Evolutionary conservation across 2,113 vertebrate species (phyloP), one percentile per base, ranked within the genome.

Genomic region (Rhynchopsitta pachyrhyncha): DNA sequence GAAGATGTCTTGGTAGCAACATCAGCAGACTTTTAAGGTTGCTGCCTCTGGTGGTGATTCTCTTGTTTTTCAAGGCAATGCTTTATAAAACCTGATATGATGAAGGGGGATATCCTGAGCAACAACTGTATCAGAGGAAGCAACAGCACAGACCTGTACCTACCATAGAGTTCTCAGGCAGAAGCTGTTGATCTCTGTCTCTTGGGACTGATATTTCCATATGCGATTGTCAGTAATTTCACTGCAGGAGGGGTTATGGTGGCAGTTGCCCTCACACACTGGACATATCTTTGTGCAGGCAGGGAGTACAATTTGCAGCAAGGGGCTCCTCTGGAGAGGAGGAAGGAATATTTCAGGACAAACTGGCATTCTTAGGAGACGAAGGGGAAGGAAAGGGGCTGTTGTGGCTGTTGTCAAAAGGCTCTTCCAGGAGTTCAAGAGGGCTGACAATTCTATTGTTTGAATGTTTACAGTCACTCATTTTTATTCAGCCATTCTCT

Each of bases 1-100:
- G 4, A 2, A 1, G 0, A 10, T 60, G 11, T 18, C 47, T 23
- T 49, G 22, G 22, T 41, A 85, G 5, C 16, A 37, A 1, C 6
- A 55, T 42, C 29, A 42, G 13, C 13, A 44, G 6, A 39, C 39
- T 35, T 75, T 59, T 17, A 23, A 62, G 13, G 22, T 28, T 33
- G 7, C 5, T 80, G 13, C 7, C 63, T 8, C 3, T 69, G 23
- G 6, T 57, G 20, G 2, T 59, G 10, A 16, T 50, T 70, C 15
- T 37, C 7, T 31, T 44, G 10, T 14, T 9, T 46, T 67, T 33
- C 8, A 16, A 4, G 3, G 5, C 17, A 60, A 24, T 13, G 28
- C 3, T 60, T 77, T 57, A 9, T 46, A 68, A 68, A 80, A 37
- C 5, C 9, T 49, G 7, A 2, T 12, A 15, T 5, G 28, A 35